phyloP scores from a whole-genome alignment of 2,888 invertebrate genomes.

The Caenorhabditis sulstoni region DNA sequence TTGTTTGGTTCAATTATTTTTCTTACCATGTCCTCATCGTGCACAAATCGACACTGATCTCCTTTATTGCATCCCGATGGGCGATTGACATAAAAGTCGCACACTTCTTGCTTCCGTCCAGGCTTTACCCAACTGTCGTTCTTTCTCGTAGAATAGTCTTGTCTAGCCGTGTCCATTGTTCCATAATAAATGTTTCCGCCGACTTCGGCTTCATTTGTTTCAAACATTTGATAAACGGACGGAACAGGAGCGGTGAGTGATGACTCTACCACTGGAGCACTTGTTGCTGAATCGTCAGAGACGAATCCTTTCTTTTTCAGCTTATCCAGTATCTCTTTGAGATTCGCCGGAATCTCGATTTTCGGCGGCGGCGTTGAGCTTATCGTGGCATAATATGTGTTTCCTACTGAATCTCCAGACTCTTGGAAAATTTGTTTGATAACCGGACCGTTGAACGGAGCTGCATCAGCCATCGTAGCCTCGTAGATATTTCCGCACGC shows the following conservation, averaged over 20 bases:
- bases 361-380: neutral
- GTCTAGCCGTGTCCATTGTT: neutral
- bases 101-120: slow-evolving; percentile 32
- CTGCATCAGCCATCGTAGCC: neutral
- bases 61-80: slow-evolving; percentile 43
- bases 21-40: slow-evolving; percentile 45
- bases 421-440: slow-evolving; percentile 30
- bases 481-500: neutral
- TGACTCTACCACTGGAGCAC: neutral
- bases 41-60: slow-evolving; percentile 39
- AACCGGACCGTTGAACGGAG: neutral
- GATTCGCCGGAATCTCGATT: slow-evolving; percentile 15
- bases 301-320: slow-evolving; percentile 29
- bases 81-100: slow-evolving; percentile 34
- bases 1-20: neutral
- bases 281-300: neutral
- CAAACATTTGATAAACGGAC: slow-evolving; percentile 14
- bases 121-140: slow-evolving; percentile 32
- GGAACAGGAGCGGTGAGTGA: slow-evolving; percentile 14
- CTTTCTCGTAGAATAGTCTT: slow-evolving; percentile 6
- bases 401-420: neutral
- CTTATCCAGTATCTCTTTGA: slow-evolving; percentile 21
- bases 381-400: slow-evolving; percentile 27
- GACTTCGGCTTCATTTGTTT: neutral
- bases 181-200: neutral